phyloP scores from a whole-genome alignment of 2,797 vertebrate genomes.

The Xiphorhynchus erythropygius region DNA sequence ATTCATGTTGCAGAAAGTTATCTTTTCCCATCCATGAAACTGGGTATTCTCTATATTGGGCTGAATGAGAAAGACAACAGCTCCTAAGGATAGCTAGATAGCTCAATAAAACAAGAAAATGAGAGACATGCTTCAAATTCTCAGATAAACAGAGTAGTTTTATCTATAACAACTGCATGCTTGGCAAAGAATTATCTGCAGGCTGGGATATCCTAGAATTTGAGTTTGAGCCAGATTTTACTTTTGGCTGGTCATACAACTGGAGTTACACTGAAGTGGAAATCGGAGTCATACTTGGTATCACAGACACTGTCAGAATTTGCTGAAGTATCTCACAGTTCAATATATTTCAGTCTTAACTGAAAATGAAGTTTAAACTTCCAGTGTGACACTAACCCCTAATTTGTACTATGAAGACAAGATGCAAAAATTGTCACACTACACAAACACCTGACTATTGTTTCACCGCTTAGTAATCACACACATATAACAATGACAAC shows the following conservation, averaged over 20 bases:
- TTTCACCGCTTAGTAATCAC: neutral
- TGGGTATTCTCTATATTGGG: neutral
- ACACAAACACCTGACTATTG: neutral
- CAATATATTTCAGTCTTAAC: neutral
- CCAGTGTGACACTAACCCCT: neutral
- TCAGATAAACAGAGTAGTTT: neutral
- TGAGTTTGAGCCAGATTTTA: neutral
- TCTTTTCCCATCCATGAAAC: neutral
- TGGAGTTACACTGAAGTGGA: neutral
- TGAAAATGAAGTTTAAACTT: neutral
- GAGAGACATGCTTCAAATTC: neutral
- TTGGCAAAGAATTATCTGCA: neutral
- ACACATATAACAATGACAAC: neutral
- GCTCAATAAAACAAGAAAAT: neutral
- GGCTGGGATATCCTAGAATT: neutral
- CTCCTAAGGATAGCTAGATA: neutral
- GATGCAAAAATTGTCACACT: neutral
- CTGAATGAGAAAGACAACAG: neutral
- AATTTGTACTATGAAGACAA: neutral
- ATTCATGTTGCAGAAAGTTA: rapidly evolving
- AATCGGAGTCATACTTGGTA: neutral
- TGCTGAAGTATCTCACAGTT: neutral
- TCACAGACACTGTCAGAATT: neutral
- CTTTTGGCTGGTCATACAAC: neutral
- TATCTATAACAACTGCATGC: neutral